phyloP scores from a whole-genome alignment of 2,113 vertebrate genomes.

The Archilochus colubris region DNA sequence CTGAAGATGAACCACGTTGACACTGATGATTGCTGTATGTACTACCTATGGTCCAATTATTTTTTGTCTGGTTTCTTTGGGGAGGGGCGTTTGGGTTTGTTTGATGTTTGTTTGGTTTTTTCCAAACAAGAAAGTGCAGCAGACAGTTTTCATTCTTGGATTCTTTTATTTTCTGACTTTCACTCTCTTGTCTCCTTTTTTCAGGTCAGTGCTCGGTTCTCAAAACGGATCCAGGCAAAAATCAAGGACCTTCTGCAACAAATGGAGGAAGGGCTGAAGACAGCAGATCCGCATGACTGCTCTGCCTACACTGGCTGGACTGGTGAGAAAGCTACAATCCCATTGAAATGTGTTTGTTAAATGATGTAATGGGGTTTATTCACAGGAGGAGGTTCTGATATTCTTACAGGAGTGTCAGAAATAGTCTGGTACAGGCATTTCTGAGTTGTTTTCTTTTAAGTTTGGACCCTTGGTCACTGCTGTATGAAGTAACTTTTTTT shows the following conservation, averaged over 20 bases:
- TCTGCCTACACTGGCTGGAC: slow-evolving; percentile 96
- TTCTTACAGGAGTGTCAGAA: not conserved
- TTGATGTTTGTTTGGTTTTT: not conserved
- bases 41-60: not conserved
- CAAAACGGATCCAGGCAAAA: slow-evolving; percentile 88
- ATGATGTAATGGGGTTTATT: not conserved
- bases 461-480: not conserved
- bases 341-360: not conserved
- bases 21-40: not conserved
- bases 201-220: slow-evolving; percentile 84
- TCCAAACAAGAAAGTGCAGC: not conserved
- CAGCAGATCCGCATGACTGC: slow-evolving; percentile 94
- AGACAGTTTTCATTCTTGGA: not conserved
- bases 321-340: slow-evolving; percentile 74
- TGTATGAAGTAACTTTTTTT: not conserved
- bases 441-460: not conserved
- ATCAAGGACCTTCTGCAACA: slow-evolving; percentile 94
- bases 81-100: not conserved
- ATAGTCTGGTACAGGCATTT: not conserved
- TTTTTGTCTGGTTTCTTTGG: not conserved
- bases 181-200: not conserved
- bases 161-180: not conserved
- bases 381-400: not conserved
- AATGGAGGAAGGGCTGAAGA: slow-evolving; percentile 98
- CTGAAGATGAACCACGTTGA: not conserved